These are phyloP conservation scores for Sphenopsis melanotis DNA, from an alignment of 2,797 vertebrate genomes.

Conservation along the genomic window DNA sequence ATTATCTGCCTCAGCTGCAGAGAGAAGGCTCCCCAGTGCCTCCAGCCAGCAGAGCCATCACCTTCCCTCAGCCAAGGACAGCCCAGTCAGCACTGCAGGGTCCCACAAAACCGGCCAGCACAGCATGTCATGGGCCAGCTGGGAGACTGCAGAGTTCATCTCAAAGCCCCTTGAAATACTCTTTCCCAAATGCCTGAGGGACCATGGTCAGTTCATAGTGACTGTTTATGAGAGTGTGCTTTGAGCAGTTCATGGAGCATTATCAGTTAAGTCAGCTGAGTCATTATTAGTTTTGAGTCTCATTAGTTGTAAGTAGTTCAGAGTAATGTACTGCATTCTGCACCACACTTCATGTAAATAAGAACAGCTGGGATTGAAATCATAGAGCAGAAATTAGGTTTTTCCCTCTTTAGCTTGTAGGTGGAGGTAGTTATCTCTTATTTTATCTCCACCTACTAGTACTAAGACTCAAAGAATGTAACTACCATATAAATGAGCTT, in stretches of 20 bases:
- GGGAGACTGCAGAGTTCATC: neutral
- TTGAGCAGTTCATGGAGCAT: neutral
- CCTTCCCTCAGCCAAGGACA: neutral
- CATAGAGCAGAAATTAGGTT: neutral
- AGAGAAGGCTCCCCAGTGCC: neutral
- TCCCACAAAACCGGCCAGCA: neutral
- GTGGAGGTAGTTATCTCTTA: neutral
- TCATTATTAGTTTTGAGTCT: neutral
- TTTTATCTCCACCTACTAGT: neutral
- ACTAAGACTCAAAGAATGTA: neutral
- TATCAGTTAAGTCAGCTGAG: neutral
- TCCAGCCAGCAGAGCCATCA: neutral
- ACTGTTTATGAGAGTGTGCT: neutral
- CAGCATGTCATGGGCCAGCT: neutral
- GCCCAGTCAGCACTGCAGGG: fast-evolving
- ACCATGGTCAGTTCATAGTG: neutral
- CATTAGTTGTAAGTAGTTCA: neutral
- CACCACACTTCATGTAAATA: neutral
- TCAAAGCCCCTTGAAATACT: neutral
- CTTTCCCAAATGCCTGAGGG: neutral
- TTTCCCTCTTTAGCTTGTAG: neutral
- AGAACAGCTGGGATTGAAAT: neutral
- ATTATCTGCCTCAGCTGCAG: neutral
- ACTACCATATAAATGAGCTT: neutral
- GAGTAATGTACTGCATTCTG: neutral